phyloP scores from a whole-genome alignment of 2,113 vertebrate genomes.

The Ictidomys tridecemlineatus region DNA sequence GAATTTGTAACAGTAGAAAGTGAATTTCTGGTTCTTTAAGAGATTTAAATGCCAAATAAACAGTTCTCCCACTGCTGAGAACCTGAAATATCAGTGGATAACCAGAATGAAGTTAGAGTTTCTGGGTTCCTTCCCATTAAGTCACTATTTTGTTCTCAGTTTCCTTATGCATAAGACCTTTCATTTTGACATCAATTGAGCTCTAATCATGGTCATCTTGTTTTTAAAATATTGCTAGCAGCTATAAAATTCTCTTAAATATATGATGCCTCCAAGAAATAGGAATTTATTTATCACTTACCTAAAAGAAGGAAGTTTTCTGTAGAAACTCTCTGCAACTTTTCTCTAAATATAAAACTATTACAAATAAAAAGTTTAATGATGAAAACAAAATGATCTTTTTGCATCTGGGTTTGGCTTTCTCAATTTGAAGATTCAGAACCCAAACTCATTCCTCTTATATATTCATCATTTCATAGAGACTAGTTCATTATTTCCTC shows the following conservation, averaged over 20 bases:
- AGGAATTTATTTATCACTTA: not conserved
- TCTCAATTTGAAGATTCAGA: not conserved
- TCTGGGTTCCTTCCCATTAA: not conserved
- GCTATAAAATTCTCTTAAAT: slow-evolving; percentile 30
- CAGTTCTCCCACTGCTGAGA: not conserved
- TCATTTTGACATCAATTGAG: not conserved
- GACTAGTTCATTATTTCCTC: not conserved
- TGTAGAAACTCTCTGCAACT: not conserved
- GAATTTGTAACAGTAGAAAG: not conserved
- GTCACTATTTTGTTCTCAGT: not conserved
- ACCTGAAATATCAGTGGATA: not conserved
- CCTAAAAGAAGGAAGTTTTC: not conserved
- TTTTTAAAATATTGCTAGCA: not conserved
- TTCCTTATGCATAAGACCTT: not conserved
- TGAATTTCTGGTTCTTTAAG: not conserved
- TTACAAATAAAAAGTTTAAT: not conserved
- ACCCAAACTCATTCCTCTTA: not conserved
- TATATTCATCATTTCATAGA: not conserved
- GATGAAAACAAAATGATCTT: not conserved
- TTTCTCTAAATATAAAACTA: slow-evolving; percentile 44
- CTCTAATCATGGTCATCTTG: not conserved
- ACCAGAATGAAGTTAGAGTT: not conserved
- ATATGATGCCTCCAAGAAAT: not conserved
- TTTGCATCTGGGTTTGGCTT: not conserved
- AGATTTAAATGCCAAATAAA: not conserved